A percentile compares a stretch with the other conserved stretches of the same genome.
Evolutionary conservation across 2,797 vertebrate species (phyloP).

Genomic region (Pipistrellus pygmaeus): DNA sequence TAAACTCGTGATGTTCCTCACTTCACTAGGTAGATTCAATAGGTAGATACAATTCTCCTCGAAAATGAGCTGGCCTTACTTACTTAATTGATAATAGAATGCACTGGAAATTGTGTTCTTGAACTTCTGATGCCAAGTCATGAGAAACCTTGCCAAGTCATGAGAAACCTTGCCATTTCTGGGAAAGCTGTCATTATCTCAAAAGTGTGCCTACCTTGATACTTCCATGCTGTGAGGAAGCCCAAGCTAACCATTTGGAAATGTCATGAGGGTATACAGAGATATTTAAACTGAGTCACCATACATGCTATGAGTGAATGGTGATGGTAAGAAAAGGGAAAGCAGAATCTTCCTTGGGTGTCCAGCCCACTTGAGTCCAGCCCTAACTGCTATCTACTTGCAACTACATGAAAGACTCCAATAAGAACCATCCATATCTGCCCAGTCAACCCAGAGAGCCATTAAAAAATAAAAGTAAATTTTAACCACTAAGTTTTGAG

Average conservation of each 20-base stretch:
- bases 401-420: background rate
- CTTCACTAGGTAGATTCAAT: background rate
- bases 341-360: background rate
- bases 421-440: background rate
- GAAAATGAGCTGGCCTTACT: background rate
- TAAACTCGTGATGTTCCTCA: background rate
- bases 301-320: background rate
- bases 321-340: background rate
- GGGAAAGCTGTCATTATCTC: background rate
- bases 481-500: background rate
- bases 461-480: background rate
- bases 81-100: background rate
- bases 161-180: background rate
- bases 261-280: background rate
- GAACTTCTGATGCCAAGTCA: background rate
- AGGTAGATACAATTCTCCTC: background rate
- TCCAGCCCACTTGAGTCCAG: background rate
- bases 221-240: background rate
- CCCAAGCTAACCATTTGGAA: background rate
- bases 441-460: background rate
- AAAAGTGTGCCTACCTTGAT: background rate
- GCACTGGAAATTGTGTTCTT: background rate
- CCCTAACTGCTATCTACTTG: background rate
- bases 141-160: background rate
- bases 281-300: background rate